Base-by-base conservation (phyloP, 1,140 invertebrate genomes). In the Bursaphelenchus mucronatus region DNA sequence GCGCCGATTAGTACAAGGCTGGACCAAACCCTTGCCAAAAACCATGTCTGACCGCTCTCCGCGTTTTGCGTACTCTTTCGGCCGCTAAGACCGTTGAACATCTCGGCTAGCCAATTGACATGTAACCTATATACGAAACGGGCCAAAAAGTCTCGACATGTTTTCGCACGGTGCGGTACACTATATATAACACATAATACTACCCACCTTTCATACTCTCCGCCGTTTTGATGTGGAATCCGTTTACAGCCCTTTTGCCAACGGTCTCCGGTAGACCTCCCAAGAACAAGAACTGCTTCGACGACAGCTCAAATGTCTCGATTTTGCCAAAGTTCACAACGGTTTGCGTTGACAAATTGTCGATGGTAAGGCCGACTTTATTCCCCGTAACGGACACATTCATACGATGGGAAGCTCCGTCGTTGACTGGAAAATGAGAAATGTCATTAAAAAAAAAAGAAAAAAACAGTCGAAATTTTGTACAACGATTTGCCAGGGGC, bases 251-350 rank as follows among this genome's bases (percentile, higher is more conserved):
- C 67, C 88, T 86, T 64, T 87, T 86, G 10, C 89, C 90, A n/a
- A 90, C 86, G 74, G 90, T 88, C 0, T 87, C 83, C 7, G 92
- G 89, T 40, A 97, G 84, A 2, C 94, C 94, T 11, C 93, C 94
- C 63, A 98, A 84, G 82, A 88, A 97, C 82, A 97, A 87, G n/a
- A 46, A 70, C 10, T 92, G 89, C 13, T 89, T 87, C 17, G 80
- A 74, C 13, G 86, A 87, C 0, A 93, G 83, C 64, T 90, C 87
- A n/a, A 97, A 84, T 79, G 88, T 91, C 70, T 94, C 90, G 67
- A 89, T 89, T 9, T 87, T 85, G 7, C 93, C 93, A 79, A 94
- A 91, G 80, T 97, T 97, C 57, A 94, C 90, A 58, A 98, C 94
- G 50, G 90, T 92, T 13, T 93, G 85, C 0, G 91, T 88, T 13